Evolutionary conservation across 2,888 invertebrate genomes (phyloP), one percentile per base, ranked within the genome.

Genomic region (Saturnia pavonia): DNA sequence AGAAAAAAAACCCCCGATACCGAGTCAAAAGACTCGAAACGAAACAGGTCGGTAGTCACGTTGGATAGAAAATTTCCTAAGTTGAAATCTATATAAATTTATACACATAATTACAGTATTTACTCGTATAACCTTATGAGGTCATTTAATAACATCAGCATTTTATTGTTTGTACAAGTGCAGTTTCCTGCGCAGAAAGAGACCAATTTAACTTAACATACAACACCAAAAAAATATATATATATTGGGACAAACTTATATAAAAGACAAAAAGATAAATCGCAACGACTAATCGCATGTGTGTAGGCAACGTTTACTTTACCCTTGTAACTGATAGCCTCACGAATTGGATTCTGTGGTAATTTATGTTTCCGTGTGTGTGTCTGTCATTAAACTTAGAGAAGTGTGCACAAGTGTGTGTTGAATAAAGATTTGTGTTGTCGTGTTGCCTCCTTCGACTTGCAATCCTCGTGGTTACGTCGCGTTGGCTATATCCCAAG

Each of bases 281-380:
- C 40, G 71, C 73, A 70, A 22, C 60, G 34, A 68, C 27, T 65
- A 78, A 71, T 71, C 72, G 74, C 69, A 72, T 34, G 71, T 76
- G 76, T 69, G 72, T 72, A 71, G 67, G 43, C 34, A 27, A 68
- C 76, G 76, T 74, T 68, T 77, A 74, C 72, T 72, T 74, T 77
- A 69, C 74, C 79, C 78, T 75, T 78, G 84, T 85, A 83, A 84
- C 78, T 82, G 82, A 85, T 85, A 82, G 85, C 83, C 78, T 72
- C 78, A 80, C 78, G 82, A 83, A 85, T 84, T 84, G 83, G 84
- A 79, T 78, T 81, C 77, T 69, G 76, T 75, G 77, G 79, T 71
- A 73, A 85, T 85, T 86, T 83, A 84, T 86, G 84, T 83, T 80
- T 67, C 70, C 42, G 34, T 79, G 78, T 71, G 74, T 74, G 75